Evolutionary conservation across 2,113 vertebrate species (phyloP), one percentile per base, ranked within the genome.

Genomic region (Apus apus): DNA sequence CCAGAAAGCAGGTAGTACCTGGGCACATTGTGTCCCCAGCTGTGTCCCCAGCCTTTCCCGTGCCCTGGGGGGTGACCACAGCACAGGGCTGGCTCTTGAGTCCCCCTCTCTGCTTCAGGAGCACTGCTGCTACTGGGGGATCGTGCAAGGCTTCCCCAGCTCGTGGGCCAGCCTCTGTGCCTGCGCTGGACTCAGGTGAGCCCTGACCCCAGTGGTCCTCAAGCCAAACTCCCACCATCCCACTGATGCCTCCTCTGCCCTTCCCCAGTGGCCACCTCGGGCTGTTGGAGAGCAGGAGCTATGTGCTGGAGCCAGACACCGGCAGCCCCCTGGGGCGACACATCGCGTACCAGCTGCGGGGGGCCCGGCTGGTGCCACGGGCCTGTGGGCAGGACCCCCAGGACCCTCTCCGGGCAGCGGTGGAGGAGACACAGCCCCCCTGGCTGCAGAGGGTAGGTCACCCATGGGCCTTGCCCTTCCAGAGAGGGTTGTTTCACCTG

Each of bases 111-210:
- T 89, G 34, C 93, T 88, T 3, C 90, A 99, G 99, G 97, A 94
- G 23, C 98, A 98, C 75, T 99, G 99, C 96, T 99, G 98, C 95
- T 99, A 99, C 91, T 98, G 97, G 14, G 99, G 99, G 18, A 91
- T 27, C 0, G 97, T 98, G 20, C 80, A 4, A 72, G 98, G 98
- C 8, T 97, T 95, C 15, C 86, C 95, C 0, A 32, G 88, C 43
- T 99, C 99, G 79, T 97, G 98, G 95, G 99, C 97, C 93, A 98
- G 96, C 18, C 18, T 99, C 83, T 99, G 99, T n/a, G 97, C 98
- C 94, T 99, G 99, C 61, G 72, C 97, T 0, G 98, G 99, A 15
- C 97, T 99, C 90, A 98, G 99, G 99, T 99, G 97, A 94, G 90
- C 3, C n/a, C 11, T 0, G 0, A 9, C 13, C 1, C 8, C 0